Evolutionary conservation across 2,113 vertebrate species (phyloP), one percentile per base, ranked within the genome.

Genomic region (Pygoscelis antarcticus): DNA sequence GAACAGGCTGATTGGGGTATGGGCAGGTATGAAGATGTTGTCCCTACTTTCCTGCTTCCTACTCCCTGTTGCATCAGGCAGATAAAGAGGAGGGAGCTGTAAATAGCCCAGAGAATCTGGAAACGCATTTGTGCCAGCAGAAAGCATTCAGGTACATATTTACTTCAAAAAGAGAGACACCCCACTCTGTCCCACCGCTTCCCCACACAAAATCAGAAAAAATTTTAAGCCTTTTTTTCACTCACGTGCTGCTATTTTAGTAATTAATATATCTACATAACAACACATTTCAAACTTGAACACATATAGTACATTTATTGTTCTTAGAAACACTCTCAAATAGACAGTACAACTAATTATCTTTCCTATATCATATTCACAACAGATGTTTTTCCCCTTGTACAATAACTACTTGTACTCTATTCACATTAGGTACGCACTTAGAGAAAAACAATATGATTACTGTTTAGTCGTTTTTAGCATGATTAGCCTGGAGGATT

Each of bases 251-350:
- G 34, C 27, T 93, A 72, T 86, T 94, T 91, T 51, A 84, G 77
- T 82, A 94, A 95, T 93, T 87, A 90, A 74, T 85, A 32, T 64
- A 58, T 77, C 78, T 84, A 38, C 70, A 64, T 77, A 87, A 87
- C 60, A 97, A 96, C 81, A 61, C 51, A 54, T 74, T 91, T 92
- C 72, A 95, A 69, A 80, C 74, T 69, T 66, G 19, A 86, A 71
- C 42, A 83, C 34, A 9, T 72, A 72, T 3, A 32, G 23, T 46
- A 38, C 51, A 68, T 85, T 80, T 61, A 54, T 54, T 74, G 32
- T 70, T 97, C 86, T 79, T 75, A 54, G 57, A 95, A 95, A 93
- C 44, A 27, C 21, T 68, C 62, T 74, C 76, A 80, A 17, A 55
- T 6, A 49, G 85, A 83, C 40, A 86, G 75, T 38, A 60, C 61